Base-by-base conservation (phyloP, 2,888 invertebrate genomes). In the Anoplius nigerrimus region DNA sequence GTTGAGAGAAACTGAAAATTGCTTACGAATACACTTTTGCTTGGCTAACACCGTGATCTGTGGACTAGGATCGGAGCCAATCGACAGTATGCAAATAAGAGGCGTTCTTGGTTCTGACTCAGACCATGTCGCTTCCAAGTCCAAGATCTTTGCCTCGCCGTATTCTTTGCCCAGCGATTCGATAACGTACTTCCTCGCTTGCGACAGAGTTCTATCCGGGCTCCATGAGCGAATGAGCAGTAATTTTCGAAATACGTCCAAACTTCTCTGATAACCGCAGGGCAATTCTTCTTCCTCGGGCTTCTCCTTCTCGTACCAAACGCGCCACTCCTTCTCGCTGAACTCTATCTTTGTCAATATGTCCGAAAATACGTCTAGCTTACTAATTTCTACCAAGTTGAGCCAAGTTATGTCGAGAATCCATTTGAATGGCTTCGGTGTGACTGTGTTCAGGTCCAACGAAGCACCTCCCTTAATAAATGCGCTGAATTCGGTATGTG, bases 391-490 rank as follows among this genome's bases (percentile, higher is more conserved):
- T 0, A 98, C 98, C 74, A 98, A 90, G 90, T 98, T 98, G 46
- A 98, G 89, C 98, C 98, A 98, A 0, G 98, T 97, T 74, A 98
- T 96, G 83, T 98, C 98, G 62, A 97, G 90, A 82, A 98, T 97
- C 98, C 98, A 98, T 80, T 93, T 93, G 84, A 97, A 97, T 0
- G 98, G 98, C 89, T 98, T 98, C 0, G 97, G 96, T 1, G 93
- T 91, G 0, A 98, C 98, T 2, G 97, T 97, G 89, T 98, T 97
- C 62, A 98, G 90, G 88, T 98, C 98, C 67, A 98, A 89, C 0
- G 98, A 97, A 11, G 98, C 98, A 0, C 98, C 98, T 43, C 98
- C 98, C 90, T 98, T 98, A 66, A 98, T 97, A 80, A 98, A 97
- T 0, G 95, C 94, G 92, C 96, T 94, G 87, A 98, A 98, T 89